Evolutionary conservation across 2,797 vertebrate genomes (phyloP), one percentile per base, ranked within the genome.

Genomic region (Taenioides sp.): DNA sequence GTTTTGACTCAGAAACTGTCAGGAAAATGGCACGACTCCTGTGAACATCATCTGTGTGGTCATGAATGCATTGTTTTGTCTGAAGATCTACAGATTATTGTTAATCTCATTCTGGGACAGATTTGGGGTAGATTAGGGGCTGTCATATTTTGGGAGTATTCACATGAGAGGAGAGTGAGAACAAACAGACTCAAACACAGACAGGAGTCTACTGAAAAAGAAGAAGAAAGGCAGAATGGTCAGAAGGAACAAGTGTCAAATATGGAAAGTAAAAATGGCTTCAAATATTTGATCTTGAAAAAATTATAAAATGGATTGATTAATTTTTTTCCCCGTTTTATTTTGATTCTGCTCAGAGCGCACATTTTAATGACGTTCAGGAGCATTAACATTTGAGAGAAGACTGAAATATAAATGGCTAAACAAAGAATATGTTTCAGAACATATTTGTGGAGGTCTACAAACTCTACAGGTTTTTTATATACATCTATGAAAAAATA

Each of bases 41-140:
- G 65, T 70, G 84, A 84, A 81, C 77, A 79, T 79, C 70, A 62
- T 77, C 79, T 87, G 88, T 86, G 74, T 81, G 17, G 65, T 47
- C 43, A 47, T 31, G 67, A 69, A 64, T n/a, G 25, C 0, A 18
- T 77, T 86, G 81, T 86, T 89, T 84, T 79, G 90, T 85, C 81
- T 88, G 73, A 70, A 64, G 59, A 58, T 62, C 20, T 43, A 75
- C 68, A 82, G 87, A 89, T 90, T 89, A 88, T 74, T 72, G 63
- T 71, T 84, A 86, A 87, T 83, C 87, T 83, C 76, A 75, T 79
- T 82, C 75, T 79, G 68, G 70, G 55, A 27, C 82, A 85, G 86
- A 91, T 89, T 85, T 86, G 59, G 80, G 68, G 69, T 82, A 87
- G 91, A 91, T 91, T 89, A 89, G 74, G 80, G 80, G 54, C 75